Evolutionary conservation across 2,113 vertebrate genomes (phyloP), one percentile per base, ranked within the genome.

Genomic region (Trinectes maculatus): DNA sequence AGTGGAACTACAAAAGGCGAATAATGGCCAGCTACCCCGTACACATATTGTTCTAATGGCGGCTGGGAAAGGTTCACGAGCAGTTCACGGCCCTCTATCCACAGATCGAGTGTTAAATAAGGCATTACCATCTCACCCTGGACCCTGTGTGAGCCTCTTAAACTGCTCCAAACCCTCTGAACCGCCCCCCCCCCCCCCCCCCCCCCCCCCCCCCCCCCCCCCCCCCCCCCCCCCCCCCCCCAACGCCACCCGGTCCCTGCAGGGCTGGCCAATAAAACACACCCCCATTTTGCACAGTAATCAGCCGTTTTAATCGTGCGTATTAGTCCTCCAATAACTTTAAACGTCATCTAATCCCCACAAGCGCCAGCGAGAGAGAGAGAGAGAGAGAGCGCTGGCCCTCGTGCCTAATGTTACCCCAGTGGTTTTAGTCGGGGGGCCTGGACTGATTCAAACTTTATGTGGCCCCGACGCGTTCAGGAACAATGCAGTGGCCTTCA

Each of bases 281-380:
- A 37, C 66, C 71, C 71, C 71, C 74, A 74, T 91, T 90, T 75
- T 85, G 49, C 52, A 33, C 83, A 83, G 74, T 84, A 86, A 88
- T 92, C 90, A 82, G 73, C 64, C 18, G 6, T 74, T 89, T 90
- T 89, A 89, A 92, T 89, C 85, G 78, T 71, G 68, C 79, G 77
- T 88, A 91, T 91, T 85, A 87, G 83, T 80, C 75, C 82, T 74
- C 88, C 86, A 82, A 86, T 90, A 88, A 90, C 80, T 87, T 88
- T 85, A 86, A 89, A 90, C n/a, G 85, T 91, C 89, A 88, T 78
- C 79, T 92, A 91, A 92, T 89, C 81, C 89, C 78, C 73, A 78
- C 78, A 88, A 90, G 34, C 69, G 52, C 54, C 76, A 58, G 57
- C 66, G 80, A 87, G 78, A 85, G 81, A 87, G 83, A 77, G 74